These are phyloP conservation scores for Leptinotarsa juncta DNA, from an alignment of 2,888 invertebrate species.

Conservation along the genomic window DNA sequence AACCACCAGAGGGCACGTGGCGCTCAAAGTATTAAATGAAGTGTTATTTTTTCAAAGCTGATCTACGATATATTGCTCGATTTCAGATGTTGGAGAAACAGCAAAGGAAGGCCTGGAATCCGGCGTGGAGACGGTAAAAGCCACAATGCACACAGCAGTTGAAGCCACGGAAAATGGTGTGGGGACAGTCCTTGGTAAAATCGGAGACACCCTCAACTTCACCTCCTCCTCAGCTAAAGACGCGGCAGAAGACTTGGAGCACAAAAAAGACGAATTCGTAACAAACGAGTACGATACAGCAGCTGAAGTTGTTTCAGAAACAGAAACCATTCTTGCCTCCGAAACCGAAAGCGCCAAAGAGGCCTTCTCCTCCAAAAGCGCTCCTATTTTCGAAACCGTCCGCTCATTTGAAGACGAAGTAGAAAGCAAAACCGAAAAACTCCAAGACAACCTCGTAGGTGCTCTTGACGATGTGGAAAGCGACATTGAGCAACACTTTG, in stretches of 20 bases:
- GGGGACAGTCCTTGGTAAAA: conserved; percentile 58
- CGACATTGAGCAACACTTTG: conserved; percentile 52
- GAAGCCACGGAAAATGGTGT: conserved; percentile 60
- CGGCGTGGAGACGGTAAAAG: conserved; percentile 61
- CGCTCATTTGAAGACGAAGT: conserved; percentile 45
- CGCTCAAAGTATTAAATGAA: too few species aligned
- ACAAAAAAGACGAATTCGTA: conserved; percentile 52
- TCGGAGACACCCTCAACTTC: conserved; percentile 59
- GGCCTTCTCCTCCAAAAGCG: conserved; percentile 35
- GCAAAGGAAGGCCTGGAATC: conserved; percentile 57
- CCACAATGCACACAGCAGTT: conserved; percentile 58
- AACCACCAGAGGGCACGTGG: too few species aligned
- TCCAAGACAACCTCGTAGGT: conserved; percentile 51
- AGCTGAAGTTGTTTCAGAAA: conserved; percentile 60
- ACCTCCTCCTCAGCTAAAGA: conserved; percentile 53
- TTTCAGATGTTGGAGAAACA: conserved; percentile 59
- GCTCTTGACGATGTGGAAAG: conserved; percentile 55
- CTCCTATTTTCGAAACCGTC: conserved; percentile 49
- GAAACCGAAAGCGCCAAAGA: conserved; percentile 56
- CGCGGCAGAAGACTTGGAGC: conserved; percentile 49
- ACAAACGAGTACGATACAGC: conserved; percentile 53
- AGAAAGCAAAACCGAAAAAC: conserved; percentile 43
- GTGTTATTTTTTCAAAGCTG: too few species aligned
- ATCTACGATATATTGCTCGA: background rate
- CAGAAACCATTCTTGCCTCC: conserved; percentile 60